Evolutionary conservation across 2,888 invertebrate species (phyloP).

Genomic region (Cheilosia pagana): DNA sequence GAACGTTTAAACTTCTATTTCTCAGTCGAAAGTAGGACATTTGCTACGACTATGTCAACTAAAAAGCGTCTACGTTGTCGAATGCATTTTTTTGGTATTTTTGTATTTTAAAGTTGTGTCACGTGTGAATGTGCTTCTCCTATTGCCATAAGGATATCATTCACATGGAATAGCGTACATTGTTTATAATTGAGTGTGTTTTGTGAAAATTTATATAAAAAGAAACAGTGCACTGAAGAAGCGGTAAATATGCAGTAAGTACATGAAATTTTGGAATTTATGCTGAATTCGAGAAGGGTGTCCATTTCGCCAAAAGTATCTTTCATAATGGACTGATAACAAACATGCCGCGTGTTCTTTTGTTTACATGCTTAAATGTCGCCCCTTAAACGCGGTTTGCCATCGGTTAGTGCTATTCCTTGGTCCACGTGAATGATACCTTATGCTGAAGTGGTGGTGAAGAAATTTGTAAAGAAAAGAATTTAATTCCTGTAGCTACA

Average conservation of each 20-base stretch:
- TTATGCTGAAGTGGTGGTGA: slow-evolving; percentile 66
- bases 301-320: slow-evolving; percentile 61
- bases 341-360: slow-evolving; percentile 3
- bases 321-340: slow-evolving; percentile 61
- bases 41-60: too few relatives aligned
- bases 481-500: slow-evolving; percentile 13
- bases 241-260: slow-evolving; percentile 54
- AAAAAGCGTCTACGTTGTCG: too few relatives aligned
- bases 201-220: slow-evolving; percentile 34
- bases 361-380: slow-evolving; percentile 2
- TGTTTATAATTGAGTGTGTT: slow-evolving; percentile 32
- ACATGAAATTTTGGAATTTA: slow-evolving; percentile 57
- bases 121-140: slow-evolving; percentile 68
- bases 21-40: too few relatives aligned
- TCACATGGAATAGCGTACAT: slow-evolving; percentile 70
- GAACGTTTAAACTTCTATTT: too few relatives aligned
- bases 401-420: slow-evolving; percentile 44
- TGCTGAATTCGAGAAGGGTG: slow-evolving; percentile 67
- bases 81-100: not conserved
- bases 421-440: slow-evolving; percentile 74
- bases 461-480: slow-evolving; percentile 1
- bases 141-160: slow-evolving; percentile 72
- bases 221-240: slow-evolving; percentile 24
- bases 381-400: slow-evolving; percentile 8
- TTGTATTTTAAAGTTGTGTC: not conserved